These are phyloP conservation scores for Smutsia temminckii DNA, from an alignment of 2,797 vertebrate genomes.

Conservation along the genomic window DNA sequence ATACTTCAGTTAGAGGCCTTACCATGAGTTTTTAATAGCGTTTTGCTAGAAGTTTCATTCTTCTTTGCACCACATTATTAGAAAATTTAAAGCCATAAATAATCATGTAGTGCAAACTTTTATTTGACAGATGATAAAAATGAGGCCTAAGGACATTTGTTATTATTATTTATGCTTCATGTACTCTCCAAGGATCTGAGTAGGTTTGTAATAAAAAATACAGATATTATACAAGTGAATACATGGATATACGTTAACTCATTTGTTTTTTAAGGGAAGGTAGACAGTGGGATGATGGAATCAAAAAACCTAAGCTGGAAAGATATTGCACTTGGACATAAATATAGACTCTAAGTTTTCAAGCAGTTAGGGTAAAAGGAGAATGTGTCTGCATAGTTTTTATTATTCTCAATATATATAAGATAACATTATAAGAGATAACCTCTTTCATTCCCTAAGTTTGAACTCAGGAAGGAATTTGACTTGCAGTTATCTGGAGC, in stretches of 20 bases:
- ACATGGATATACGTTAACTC: neutral
- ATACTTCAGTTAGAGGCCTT: neutral
- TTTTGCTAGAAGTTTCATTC: neutral
- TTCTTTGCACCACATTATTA: neutral
- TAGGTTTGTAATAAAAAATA: slow-evolving; percentile 2
- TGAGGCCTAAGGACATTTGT: neutral
- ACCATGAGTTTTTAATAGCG: neutral
- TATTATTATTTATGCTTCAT: neutral
- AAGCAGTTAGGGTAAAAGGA: neutral
- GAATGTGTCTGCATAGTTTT: neutral
- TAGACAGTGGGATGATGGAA: neutral
- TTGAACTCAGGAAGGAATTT: slow-evolving; percentile 25
- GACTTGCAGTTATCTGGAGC: neutral
- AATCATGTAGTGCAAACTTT: neutral
- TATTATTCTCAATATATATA: neutral
- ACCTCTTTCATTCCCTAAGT: neutral
- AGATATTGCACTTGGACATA: neutral
- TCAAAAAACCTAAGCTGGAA: slow-evolving; percentile 15
- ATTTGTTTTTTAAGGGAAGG: neutral
- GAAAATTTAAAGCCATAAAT: neutral
- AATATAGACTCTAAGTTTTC: neutral
- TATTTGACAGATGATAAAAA: slow-evolving; percentile 29
- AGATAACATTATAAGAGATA: neutral
- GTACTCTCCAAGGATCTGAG: neutral
- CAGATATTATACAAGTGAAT: neutral